phyloP scores from a whole-genome alignment of 1,140 invertebrate species.

The Hirudo medicinalis region DNA sequence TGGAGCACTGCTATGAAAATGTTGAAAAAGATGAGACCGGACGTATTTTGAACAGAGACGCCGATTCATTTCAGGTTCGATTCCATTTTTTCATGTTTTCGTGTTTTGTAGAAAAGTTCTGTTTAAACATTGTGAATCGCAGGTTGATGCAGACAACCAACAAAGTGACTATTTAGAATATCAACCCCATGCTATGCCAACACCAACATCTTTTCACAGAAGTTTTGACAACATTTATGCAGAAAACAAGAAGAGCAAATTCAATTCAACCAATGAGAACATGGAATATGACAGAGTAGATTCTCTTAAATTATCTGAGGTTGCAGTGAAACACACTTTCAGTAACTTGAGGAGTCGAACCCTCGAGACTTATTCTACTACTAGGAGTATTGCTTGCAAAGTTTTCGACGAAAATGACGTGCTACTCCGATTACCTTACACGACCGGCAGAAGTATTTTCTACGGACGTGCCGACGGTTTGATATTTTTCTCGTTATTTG shows the following conservation, averaged over 20 bases:
- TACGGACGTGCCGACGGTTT: slow-evolving; percentile 9
- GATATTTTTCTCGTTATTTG: not conserved
- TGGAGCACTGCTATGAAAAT: slow-evolving; percentile 16
- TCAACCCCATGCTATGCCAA: not conserved
- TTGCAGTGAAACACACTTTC: not conserved
- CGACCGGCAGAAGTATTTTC: slow-evolving; percentile 16
- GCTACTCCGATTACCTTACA: slow-evolving; percentile 10
- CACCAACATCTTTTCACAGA: not conserved
- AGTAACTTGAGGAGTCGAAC: not conserved
- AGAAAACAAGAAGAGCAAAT: not conserved
- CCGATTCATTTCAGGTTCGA: slow-evolving; percentile 7
- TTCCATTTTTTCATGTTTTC: not conserved
- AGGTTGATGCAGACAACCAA: not conserved
- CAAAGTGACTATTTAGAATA: not conserved
- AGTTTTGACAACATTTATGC: slow-evolving; percentile 4
- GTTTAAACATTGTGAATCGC: slow-evolving; percentile 2
- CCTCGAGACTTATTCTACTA: not conserved
- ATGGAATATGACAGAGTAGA: too few relatives aligned
- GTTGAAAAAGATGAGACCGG: slow-evolving; percentile 12
- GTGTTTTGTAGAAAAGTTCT: not conserved
- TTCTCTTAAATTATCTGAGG: too few relatives aligned
- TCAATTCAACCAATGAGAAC: not conserved
- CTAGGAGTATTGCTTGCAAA: slow-evolving; percentile 4
- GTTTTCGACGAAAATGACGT: slow-evolving; percentile 8
- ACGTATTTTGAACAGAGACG: slow-evolving; percentile 10